Conservation (phyloP, 1,140 invertebrate genomes). For the Lordiphosa mommai region DNA sequence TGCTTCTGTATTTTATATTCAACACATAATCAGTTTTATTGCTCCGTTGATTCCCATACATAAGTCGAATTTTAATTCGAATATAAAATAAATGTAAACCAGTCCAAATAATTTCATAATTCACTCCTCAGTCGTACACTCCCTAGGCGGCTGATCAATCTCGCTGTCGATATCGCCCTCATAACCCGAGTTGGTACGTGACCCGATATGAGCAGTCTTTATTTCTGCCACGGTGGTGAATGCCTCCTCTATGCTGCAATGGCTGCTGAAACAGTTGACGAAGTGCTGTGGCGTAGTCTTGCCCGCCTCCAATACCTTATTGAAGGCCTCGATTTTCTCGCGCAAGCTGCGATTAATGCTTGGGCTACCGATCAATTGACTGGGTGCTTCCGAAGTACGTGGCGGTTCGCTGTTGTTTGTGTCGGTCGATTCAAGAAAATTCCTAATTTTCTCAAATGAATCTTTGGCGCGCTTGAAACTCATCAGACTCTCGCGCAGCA, state of each 20-base stretch:
- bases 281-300: conserved; percentile 30
- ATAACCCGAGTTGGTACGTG: conserved; percentile 37
- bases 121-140: neutral
- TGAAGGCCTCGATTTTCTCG: conserved; percentile 52
- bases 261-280: conserved; percentile 36
- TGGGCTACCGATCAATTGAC: neutral
- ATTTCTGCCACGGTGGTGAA: neutral
- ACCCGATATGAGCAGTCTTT: neutral
- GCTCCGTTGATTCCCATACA: too few species aligned
- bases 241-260: neutral
- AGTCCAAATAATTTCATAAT: neutral
- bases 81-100: neutral
- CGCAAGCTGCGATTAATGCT: conserved; percentile 31
- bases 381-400: neutral
- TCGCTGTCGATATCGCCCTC: conserved; percentile 56
- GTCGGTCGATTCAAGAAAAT: conserved; percentile 12
- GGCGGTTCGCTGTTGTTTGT: neutral
- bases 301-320: conserved; percentile 28
- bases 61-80: too few species aligned
- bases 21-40: too few species aligned
- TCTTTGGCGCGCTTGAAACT: conserved; percentile 51
- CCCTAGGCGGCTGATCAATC: conserved; percentile 7
- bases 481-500: conserved; percentile 40
- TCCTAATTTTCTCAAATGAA: conserved; percentile 41
- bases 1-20: too few species aligned